Base-by-base conservation (phyloP, 2,113 vertebrate genomes). In the Paracanthobrama guichenoti region DNA sequence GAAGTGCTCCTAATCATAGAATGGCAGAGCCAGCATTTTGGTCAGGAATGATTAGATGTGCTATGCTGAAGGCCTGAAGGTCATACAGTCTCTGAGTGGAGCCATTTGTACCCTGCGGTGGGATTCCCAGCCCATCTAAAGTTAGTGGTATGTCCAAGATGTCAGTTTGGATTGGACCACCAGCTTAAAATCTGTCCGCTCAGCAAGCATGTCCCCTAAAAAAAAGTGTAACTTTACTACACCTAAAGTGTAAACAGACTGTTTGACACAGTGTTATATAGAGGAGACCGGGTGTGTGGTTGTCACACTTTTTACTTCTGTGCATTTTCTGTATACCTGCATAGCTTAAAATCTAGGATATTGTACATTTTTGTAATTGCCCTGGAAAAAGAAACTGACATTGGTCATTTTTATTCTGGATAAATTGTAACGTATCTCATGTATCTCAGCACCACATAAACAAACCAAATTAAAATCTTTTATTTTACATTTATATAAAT, bases 31-130 rank as follows among this genome's bases (percentile, higher is more conserved):
- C 88, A 92, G 91, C 92, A 90, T 85, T 92, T 91, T 92, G 90
- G 93, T 94, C 92, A 92, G 90, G 88, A 89, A 90, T 88, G 93
- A 95, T 94, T 93, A 94, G 90, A 88, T 24, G 84, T 78, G 89
- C 89, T 85, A 76, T 78, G 79, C 87, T 91, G 91, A 93, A 91
- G 89, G 87, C 87, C 83, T 91, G 90, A 93, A 93, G 93, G 94
- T 93, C 90, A 90, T 90, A 73, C 74, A 76, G 87, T 87, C 80
- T 62, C 79, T 82, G 66, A 79, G 83, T 22, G 67, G 59, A 62
- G 42, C 66, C 12, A 35, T 79, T 39, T 39, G 57, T 75, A 59
- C 74, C 59, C 86, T 50, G 50, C 39, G 84, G 84, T 44, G 71
- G 64, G 57, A 83, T 55, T 44, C 86, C 73, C 42, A 60, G 59